Base-by-base conservation (phyloP, 1,140 invertebrate species). In the Drosophila pectinifera region DNA sequence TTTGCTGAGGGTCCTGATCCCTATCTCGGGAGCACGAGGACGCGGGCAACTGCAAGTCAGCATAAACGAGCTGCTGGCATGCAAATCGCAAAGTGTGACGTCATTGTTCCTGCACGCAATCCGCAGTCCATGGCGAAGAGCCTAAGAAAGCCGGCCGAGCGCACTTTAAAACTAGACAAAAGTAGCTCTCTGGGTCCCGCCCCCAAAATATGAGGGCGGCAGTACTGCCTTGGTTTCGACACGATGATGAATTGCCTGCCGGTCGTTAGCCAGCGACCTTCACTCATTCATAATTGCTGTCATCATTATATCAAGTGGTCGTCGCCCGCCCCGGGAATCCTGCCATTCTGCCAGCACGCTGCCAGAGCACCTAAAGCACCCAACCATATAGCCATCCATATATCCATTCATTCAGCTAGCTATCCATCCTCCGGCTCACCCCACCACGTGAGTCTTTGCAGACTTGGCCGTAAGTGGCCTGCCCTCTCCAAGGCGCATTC, bases 261-360 rank as follows among this genome's bases (percentile, higher is more conserved):
- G 58, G 74, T 73, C 79, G 74, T 79, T 83, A 80, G 75, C 36
- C 75, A 76, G 58, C 55, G 83, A 88, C 82, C 82, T 88, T 89
- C 75, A 64, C 72, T 88, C 79, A 83, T 88, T 88, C 79, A 89
- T 89, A 88, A 88, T 88, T 88, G 83, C 83, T 83, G 83, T 88
- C 83, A 88, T 86, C 75, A 88, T 86, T 86, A 88, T 88, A 88
- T 73, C 68, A 83, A 86, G 83, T 85, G 74, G 82, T 68, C 43
- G 41, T 31, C 49, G 39, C 11, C 31, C 26, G 46, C 28, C 41
- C 65, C 10, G 16, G 16, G 28, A 43, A 26, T 36, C 61, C 16
- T 8, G 26, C 26, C 7, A 10, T 28, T 8, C 26, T 31, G 7
- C 7, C 3, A 31, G 28, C 8, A 2, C 1, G 22, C 22, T 2